A percentile compares a stretch with the other conserved stretches of the same genome.
Evolutionary conservation across 2,888 invertebrate genomes (phyloP).

Genomic region (Subacronicta megacephala): DNA sequence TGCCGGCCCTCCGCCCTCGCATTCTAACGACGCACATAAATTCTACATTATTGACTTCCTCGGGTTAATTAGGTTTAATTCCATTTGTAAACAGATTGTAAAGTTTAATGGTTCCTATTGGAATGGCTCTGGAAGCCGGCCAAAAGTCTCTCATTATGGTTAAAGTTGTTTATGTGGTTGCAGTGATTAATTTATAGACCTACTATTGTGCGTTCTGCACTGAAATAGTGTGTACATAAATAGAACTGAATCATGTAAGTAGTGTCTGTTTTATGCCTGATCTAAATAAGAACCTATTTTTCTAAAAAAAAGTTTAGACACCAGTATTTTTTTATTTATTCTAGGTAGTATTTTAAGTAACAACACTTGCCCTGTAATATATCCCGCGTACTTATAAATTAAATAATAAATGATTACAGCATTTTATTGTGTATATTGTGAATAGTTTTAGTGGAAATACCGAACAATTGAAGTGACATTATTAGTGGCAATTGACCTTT

Average conservation of each 20-base stretch:
- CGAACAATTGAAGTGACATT: too few relatives aligned
- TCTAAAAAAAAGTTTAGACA: too few relatives aligned
- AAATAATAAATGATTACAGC: too few relatives aligned
- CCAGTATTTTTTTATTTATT: too few relatives aligned
- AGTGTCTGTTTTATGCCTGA: not conserved
- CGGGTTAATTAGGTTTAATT: conserved; percentile 49
- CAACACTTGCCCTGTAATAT: too few relatives aligned
- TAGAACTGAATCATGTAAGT: conserved; percentile 29
- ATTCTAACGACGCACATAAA: conserved; percentile 37
- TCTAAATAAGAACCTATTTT: not conserved
- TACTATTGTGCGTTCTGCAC: conserved; percentile 36
- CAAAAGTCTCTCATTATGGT: conserved; percentile 44
- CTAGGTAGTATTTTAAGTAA: too few relatives aligned
- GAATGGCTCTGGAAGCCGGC: conserved; percentile 47
- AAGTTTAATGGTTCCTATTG: conserved; percentile 46
- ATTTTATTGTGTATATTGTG: too few relatives aligned
- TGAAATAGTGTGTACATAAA: conserved; percentile 38
- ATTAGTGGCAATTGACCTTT: too few relatives aligned
- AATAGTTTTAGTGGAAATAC: too few relatives aligned
- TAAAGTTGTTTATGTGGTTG: conserved; percentile 43
- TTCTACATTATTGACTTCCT: conserved; percentile 31
- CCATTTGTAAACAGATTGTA: conserved; percentile 51
- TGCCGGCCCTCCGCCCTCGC: conserved; percentile 5
- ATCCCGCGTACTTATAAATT: too few relatives aligned
- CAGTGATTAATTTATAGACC: conserved; percentile 41